A percentile compares a stretch with the other conserved stretches of the same genome.
phyloP scores from a whole-genome alignment of 37 sponge, comb jelly and placozoan species.

The Cliona cf. orientalis region DNA sequence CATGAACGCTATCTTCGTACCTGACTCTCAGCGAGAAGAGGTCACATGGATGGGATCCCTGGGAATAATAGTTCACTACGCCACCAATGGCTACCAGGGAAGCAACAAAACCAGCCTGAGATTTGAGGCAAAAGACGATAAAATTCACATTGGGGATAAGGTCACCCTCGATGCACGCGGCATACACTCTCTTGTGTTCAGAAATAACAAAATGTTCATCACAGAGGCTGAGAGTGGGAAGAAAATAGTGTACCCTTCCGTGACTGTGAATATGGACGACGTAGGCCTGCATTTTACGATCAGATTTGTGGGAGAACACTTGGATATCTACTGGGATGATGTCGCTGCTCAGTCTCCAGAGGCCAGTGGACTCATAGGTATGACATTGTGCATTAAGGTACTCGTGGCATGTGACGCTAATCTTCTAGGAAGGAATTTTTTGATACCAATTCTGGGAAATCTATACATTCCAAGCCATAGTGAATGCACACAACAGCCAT shows the following conservation, averaged over 20 bases:
- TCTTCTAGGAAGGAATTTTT: too few relatives aligned
- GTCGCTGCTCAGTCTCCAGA: conserved; percentile 3
- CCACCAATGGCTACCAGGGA: conserved; percentile 12
- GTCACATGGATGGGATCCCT: conserved; percentile 42
- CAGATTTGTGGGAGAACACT: conserved; percentile 28
- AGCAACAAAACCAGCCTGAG: conserved; percentile 20
- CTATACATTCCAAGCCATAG: not conserved
- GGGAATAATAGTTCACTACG: conserved; percentile 32
- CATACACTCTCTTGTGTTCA: conserved; percentile 15
- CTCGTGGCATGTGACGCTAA: too few relatives aligned
- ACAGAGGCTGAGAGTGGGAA: conserved; percentile 8
- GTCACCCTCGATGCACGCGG: conserved; percentile 12
- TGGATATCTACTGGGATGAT: conserved; percentile 47
- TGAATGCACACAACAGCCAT: not conserved
- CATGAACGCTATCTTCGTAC: conserved; percentile 46
- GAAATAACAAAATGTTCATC: conserved; percentile 20
- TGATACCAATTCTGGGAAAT: too few relatives aligned
- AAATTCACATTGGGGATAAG: conserved; percentile 37
- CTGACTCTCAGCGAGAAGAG: conserved; percentile 27
- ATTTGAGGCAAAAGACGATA: conserved; percentile 14
- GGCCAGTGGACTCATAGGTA: conserved; percentile 42
- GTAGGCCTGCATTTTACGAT: conserved; percentile 38
- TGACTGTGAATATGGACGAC: conserved; percentile 14
- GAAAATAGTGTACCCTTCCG: conserved; percentile 23
- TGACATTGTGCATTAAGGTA: not conserved